Evolutionary conservation across 1,140 invertebrate species (phyloP).

Genomic region (Cyphomyrmex costatus): DNA sequence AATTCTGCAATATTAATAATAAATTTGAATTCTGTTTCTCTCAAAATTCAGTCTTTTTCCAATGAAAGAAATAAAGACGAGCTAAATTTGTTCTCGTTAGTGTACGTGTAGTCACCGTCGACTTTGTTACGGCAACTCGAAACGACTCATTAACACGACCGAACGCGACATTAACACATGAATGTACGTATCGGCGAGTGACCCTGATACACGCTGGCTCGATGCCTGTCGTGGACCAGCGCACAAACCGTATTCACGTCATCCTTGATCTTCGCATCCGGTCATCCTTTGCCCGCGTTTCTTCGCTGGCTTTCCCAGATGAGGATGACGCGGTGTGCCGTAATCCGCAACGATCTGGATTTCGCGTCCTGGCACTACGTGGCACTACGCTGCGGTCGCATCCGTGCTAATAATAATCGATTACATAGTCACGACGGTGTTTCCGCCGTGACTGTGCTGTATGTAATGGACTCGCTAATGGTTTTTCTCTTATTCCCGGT

Average conservation of each 20-base stretch:
- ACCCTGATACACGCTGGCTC: conserved; percentile 69
- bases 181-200: conserved; percentile 52
- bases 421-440: conserved; percentile 39
- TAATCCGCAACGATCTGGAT: conserved; percentile 63
- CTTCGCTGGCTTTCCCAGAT: conserved; percentile 60
- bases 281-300: conserved; percentile 62
- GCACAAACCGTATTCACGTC: conserved; percentile 62
- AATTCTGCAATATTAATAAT: conserved; percentile 1
- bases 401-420: conserved; percentile 63
- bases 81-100: too few species aligned
- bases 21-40: neutral
- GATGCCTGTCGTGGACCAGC: conserved; percentile 48
- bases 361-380: conserved; percentile 62
- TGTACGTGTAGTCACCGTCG: neutral
- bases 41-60: conserved; percentile 6
- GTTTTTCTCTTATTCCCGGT: conserved; percentile 36
- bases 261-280: conserved; percentile 60
- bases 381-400: conserved; percentile 51
- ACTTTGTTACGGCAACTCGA: neutral
- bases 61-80: too few species aligned
- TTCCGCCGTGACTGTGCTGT: conserved; percentile 28
- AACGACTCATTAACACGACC: conserved; percentile 58
- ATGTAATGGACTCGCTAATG: conserved; percentile 32
- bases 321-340: conserved; percentile 39
- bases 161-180: conserved; percentile 65